Evolutionary conservation across 1,140 invertebrate species (phyloP), one percentile per base, ranked within the genome.

Genomic region (Olivierus martensii): DNA sequence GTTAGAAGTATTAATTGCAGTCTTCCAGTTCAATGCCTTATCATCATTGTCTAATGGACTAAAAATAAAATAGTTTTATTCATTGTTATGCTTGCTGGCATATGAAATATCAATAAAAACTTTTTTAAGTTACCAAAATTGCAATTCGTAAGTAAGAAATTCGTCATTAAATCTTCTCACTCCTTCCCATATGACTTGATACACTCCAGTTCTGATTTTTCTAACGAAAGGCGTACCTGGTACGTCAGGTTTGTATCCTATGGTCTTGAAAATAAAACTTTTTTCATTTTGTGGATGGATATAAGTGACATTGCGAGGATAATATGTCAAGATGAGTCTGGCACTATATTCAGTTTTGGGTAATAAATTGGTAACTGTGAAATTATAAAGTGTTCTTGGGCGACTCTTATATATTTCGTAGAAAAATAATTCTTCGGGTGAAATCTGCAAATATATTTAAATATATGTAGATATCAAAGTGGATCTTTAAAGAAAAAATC

Each of bases 1-100:
- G 15, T 84, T 81, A 75, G 81, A 82, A 46, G 84, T 87, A 66
- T 90, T 92, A 63, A 89, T 90, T 28, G 82, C 78, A 6, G 79
- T 62, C 38, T 73, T 73, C 78, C 87, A 87, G 4, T 59, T 56
- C 9, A 28, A 28, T 6, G 9, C 28, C 4, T 9, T 28, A 17
- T 49, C 52, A 1, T 22, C 34, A 17, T 58, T 36, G 10, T 52
- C 55, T 35, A 51, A 43, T 38, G 54, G 47, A 42, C 63, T 63
- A 49, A 2, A 60, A 28, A 6, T 28, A 9, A 28, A 28, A 46
- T 9, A 7, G 19, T 35, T 18, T 46, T 17, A 28, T 19, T 1
- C 15, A 17, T 15, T n/a, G n/a, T n/a, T n/a, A n/a, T n/a, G n/a
- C n/a, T n/a, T n/a, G n/a, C n/a, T n/a, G n/a, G n/a, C n/a, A n/a